Base-by-base conservation (phyloP, 2,888 invertebrate genomes). In the Pyrgus malvae region DNA sequence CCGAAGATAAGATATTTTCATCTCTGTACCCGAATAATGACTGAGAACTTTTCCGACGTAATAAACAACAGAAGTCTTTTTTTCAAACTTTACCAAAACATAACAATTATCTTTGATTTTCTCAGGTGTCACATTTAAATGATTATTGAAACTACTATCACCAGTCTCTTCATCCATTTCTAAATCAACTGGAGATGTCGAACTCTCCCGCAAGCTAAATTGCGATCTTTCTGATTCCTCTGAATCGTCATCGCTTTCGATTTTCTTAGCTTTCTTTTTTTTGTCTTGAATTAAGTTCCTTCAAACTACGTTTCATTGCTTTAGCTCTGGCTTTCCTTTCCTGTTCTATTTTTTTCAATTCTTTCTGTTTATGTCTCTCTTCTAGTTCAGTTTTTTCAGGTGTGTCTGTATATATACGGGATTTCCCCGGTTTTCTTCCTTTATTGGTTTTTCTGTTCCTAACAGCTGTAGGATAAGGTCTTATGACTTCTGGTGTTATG, bases 91-190 rank as follows among this genome's bases (percentile, higher is more conserved):
- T 46, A 57, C 55, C 51, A 57, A 55, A 44, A 58, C 21, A 55
- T 8, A 61, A 42, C 53, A 45, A 51, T 51, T 46, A 41, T 55
- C 53, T 57, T 61, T 61, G 23, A 58, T 61, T 41, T 61, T 56
- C 16, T 56, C 56, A 44, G 31, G 9, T 31, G 12, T 31, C 31
- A 31, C 12, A 11, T 31, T 31, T 11, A 31, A 12, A 11, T 31
- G 4, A 11, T 31, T 4, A 11, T 11, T 31, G 9, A 27, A 3
- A 27, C 9, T 27, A 27, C 27, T 1, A 27, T 27, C 8, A 27
- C n/a, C 9, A 27, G 3, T 27, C 3, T 27, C 27, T 27, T 31
- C 12, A 6, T 31, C 31, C 12, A 1, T 11, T 31, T 31, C 31
- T 1, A 11, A 31, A 31, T 11, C 12, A 31, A 31, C 1, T 11